phyloP scores from a whole-genome alignment of 1,140 invertebrate genomes.

The Druon quercuslanigerum region DNA sequence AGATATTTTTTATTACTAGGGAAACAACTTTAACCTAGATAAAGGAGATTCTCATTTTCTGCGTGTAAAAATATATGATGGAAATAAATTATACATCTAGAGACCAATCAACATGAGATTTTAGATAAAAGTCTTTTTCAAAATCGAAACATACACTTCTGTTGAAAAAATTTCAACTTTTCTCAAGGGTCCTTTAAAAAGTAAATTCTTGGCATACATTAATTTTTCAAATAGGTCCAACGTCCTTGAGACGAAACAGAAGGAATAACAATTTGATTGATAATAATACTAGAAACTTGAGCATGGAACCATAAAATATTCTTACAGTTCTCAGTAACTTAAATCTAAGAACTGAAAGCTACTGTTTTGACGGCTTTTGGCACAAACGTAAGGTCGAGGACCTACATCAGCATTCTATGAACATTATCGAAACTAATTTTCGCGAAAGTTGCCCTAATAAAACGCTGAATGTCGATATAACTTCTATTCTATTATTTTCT shows the following conservation, averaged over 20 bases:
- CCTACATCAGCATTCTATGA: not conserved
- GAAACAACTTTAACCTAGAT: not conserved
- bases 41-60: not conserved
- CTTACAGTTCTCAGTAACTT: not conserved
- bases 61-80: conserved; percentile 3
- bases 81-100: not conserved
- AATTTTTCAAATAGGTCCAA: conserved; percentile 4
- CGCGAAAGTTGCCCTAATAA: not conserved
- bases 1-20: no score
- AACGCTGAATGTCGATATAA: not conserved
- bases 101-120: not conserved
- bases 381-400: conserved; percentile 1
- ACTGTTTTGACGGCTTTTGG: conserved; percentile 8
- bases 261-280: not conserved
- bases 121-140: not conserved
- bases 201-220: not conserved
- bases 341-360: not conserved
- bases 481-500: not conserved
- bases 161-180: not conserved
- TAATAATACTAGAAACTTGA: conserved; percentile 3
- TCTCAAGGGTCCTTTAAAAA: not conserved
- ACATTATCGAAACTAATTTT: conserved; percentile 2
- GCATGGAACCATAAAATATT: not conserved
- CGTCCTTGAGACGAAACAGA: not conserved
- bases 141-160: not conserved